These are phyloP conservation scores for Penaeus japonicus DNA, from an alignment of 1,140 invertebrate genomes.

Conservation along the genomic window DNA sequence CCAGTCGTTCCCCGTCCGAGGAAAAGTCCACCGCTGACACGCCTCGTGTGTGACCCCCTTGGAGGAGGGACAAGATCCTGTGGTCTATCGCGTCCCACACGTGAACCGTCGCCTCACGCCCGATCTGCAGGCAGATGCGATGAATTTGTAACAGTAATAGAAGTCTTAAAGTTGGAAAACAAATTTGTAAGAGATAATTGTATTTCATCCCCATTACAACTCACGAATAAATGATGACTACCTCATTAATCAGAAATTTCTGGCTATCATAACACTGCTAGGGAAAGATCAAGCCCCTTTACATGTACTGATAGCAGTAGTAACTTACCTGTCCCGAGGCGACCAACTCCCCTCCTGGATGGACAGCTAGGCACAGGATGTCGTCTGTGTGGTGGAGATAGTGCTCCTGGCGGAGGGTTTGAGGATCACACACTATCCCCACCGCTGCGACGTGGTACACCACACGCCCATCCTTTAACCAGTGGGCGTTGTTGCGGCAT, in stretches of 20 bases:
- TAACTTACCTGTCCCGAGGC: slow-evolving; percentile 53
- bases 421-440: slow-evolving; percentile 44
- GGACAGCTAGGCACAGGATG: slow-evolving; percentile 54
- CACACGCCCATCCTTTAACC: slow-evolving; percentile 32
- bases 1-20: slow-evolving; percentile 44
- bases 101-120: slow-evolving; percentile 42
- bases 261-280: too few relatives aligned
- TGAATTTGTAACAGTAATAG: not conserved
- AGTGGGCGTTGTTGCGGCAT: slow-evolving; percentile 55
- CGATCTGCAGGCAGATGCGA: slow-evolving; percentile 27
- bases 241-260: too few relatives aligned
- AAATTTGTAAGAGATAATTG: not conserved
- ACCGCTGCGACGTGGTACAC: slow-evolving; percentile 56
- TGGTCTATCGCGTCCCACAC: slow-evolving; percentile 44
- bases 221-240: too few relatives aligned
- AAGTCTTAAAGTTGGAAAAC: not conserved
- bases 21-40: slow-evolving; percentile 47
- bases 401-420: slow-evolving; percentile 17
- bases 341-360: slow-evolving; percentile 41
- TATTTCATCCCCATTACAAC: too few relatives aligned
- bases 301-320: not conserved
- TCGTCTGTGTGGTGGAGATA: slow-evolving; percentile 58
- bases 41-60: slow-evolving; percentile 40
- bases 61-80: slow-evolving; percentile 45
- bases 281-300: not conserved